phyloP scores from a whole-genome alignment of 2,797 vertebrate genomes.

The Xiphophorus birchmanni region DNA sequence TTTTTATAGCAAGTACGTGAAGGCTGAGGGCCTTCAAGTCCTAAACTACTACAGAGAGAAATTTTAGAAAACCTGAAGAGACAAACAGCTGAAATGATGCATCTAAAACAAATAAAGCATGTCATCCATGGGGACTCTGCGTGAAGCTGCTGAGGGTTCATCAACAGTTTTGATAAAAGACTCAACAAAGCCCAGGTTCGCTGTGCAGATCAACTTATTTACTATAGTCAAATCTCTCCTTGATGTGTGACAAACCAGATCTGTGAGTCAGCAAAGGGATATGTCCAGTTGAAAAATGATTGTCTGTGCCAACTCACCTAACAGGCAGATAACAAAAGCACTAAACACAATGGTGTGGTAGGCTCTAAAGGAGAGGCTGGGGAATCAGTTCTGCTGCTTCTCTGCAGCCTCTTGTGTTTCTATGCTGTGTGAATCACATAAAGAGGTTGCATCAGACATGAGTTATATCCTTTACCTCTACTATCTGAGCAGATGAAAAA shows the following conservation, averaged over 20 bases:
- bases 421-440: conserved; percentile 47
- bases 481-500: conserved; percentile 21
- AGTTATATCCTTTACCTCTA: conserved; percentile 18
- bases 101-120: not conserved
- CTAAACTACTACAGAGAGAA: not conserved
- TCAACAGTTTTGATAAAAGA: conserved; percentile 32
- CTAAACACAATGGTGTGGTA: conserved; percentile 17
- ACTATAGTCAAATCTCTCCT: conserved; percentile 21
- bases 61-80: not conserved
- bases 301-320: conserved; percentile 47
- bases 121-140: conserved; percentile 11
- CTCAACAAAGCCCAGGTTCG: conserved; percentile 15
- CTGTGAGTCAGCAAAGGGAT: conserved; percentile 16
- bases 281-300: conserved; percentile 33
- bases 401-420: conserved; percentile 45
- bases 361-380: conserved; percentile 40
- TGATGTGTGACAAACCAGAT: conserved; percentile 18
- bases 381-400: conserved; percentile 51
- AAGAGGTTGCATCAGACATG: conserved; percentile 40
- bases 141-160: conserved; percentile 30
- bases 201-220: conserved; percentile 28
- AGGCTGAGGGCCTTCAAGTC: conserved; percentile 15
- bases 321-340: conserved; percentile 61
- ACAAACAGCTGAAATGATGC: not conserved
- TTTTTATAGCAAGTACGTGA: conserved; percentile 45